A percentile compares a stretch with the other conserved stretches of the same genome.
Evolutionary conservation across 1,140 invertebrate genomes (phyloP).

Genomic region (Caenorhabditis brenneri): DNA sequence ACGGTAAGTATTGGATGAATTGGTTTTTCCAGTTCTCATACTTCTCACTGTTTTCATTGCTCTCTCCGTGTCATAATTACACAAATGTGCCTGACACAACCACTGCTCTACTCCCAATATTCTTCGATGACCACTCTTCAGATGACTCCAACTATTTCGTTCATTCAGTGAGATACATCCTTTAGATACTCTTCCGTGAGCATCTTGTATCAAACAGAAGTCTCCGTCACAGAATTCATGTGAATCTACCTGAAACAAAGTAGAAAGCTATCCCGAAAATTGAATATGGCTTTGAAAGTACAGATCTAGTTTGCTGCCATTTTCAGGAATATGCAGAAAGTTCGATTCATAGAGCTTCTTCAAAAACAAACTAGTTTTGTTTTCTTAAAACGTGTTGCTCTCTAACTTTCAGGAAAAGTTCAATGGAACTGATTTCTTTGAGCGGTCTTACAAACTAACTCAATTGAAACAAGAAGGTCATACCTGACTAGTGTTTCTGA

Average conservation of each 20-base stretch:
- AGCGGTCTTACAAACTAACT: too few relatives aligned
- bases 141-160: constrained; percentile 48
- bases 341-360: too few relatives aligned
- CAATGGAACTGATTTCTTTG: too few relatives aligned
- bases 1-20: neutral
- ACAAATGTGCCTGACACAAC: constrained; percentile 47
- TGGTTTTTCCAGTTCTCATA: neutral
- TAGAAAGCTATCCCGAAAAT: too few relatives aligned
- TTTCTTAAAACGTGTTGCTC: too few relatives aligned
- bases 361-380: too few relatives aligned
- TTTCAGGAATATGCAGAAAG: too few relatives aligned
- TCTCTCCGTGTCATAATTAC: constrained; percentile 34
- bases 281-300: too few relatives aligned
- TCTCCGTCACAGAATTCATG: constrained; percentile 50
- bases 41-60: constrained; percentile 31
- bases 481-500: constrained; percentile 34
- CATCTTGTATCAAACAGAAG: constrained; percentile 45
- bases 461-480: too few relatives aligned
- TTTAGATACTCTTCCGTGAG: constrained; percentile 19
- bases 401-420: too few relatives aligned
- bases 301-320: too few relatives aligned
- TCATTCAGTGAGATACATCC: constrained; percentile 51
- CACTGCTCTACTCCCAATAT: constrained; percentile 49
- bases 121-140: constrained; percentile 38
- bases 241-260: constrained; percentile 30